Base-by-base conservation (phyloP, 1,140 invertebrate species). In the Bombus terrestris region DNA sequence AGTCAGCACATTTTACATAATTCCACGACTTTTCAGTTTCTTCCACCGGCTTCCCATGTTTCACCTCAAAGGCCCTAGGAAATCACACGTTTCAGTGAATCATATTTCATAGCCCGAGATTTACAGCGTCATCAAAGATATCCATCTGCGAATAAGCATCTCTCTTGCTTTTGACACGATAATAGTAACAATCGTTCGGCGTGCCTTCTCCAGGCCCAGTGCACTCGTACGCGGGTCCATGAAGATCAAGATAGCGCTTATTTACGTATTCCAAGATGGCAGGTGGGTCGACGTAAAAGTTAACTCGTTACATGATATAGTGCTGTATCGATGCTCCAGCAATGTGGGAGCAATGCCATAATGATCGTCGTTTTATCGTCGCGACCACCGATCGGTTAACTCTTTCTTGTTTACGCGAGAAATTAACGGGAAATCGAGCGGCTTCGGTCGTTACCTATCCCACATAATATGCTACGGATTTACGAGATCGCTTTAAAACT, bases 251-350 rank as follows among this genome's bases (percentile, higher is more conserved):
- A 89, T 89, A 89, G 53, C 68, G 88, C 53, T 86, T 89, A 89
- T 86, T 89, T 89, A 89, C 88, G 84, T 62, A 89, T 89, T 89
- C 68, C 66, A 86, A 72, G 85, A 89, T 89, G 88, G 80, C 88
- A 89, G 88, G 85, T 89, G 88, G 81, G 62, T 75, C 66, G 85
- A 78, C 79, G 75, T 86, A 89, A 89, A 89, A 90, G 76, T 89
- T 87, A 84, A 89, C 81, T 83, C 79, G 88, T 86, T 74, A 77
- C 81, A 89, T 89, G 88, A 89, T 90, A 84, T 81, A 89, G 81
- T 69, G 62, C 28, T 12, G n/a, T 28, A 39, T 59, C 43, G 80
- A 86, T 86, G 84, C 79, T 83, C 87, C 79, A 28, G 43, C 85
- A 81, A 90, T 84, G 73, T 85, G 73, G 85, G 84, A 89, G 73